Evolutionary conservation across 2,888 invertebrate genomes (phyloP), one percentile per base, ranked within the genome.

Genomic region (Sinelater perroti): DNA sequence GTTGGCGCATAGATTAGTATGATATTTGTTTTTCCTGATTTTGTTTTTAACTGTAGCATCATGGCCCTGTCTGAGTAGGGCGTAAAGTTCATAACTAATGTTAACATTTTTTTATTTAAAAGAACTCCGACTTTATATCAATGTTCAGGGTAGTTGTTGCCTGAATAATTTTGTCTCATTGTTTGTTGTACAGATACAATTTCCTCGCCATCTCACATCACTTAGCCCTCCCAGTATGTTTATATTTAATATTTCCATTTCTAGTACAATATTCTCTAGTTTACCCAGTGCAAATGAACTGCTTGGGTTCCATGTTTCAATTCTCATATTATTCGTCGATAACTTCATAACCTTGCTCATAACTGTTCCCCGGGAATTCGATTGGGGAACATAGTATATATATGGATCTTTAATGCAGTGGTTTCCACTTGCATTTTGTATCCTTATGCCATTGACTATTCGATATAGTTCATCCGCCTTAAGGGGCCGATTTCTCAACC

Each of bases 141-240:
- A 18, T 38, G 38, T 18, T 38, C n/a, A 3, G 8, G 13, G 38
- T 38, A 18, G 20, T 16, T 38, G 38, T 38, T 38, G 10, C 38
- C 38, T 7, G 38, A 16, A 20, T 38, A 38, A 20, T 38, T n/a
- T 10, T 17, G 38, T 38, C 18, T 20, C 20, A 20, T 38, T 38
- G 38, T 38, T 38, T 38, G 20, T n/a, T 17, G 38, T 45, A 17
- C 16, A 45, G 30, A 7, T 30, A 11, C 45, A 17, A 45, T 11
- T 45, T 45, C 30, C 45, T 45, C 10, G 30, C 30, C 45, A 17
- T 45, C 45, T 45, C n/a, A 30, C 26, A 10, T 42, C 42, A 20
- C 45, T 45, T 14, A 45, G n/a, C n/a, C n/a, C 28, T 30, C 45
- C 30, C 18, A 28, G 11, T 28, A 45, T 45, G n/a, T 30, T 14